Base-by-base conservation (phyloP, 2,113 vertebrate genomes). In the Clarias magur region DNA sequence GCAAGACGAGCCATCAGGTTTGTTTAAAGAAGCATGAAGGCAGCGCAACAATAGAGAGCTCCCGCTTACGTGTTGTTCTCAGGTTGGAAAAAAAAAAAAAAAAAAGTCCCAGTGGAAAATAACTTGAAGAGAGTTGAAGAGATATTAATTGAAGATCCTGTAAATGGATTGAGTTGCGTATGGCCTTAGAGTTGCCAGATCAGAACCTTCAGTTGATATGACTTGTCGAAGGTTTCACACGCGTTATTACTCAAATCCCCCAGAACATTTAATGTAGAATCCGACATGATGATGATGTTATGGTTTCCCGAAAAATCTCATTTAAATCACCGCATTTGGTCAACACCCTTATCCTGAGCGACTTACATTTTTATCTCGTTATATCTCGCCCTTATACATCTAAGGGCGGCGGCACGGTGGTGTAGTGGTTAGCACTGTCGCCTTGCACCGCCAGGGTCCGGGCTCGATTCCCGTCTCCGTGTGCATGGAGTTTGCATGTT, bases 21-120 rank as follows among this genome's bases (percentile, higher is more conserved):
- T 65, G 68, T 83, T 83, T 78, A 86, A 89, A 86, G 82, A 70
- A 85, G 48, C 81, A 86, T 70, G 72, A 83, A 83, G n/a, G 54
- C 54, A 62, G 25, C 3, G 63, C 21, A 75, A 38, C 56, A 30
- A 85, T 65, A 48, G 70, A 67, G 62, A 73, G 34, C 73, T 68
- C 30, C 79, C 12, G 25, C 79, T 11, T 9, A 21, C 53, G 30
- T 57, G 19, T 25, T 16, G 82, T 30, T 34, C 56, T 53, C 59
- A 13, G 19, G 2, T n/a, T 30, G 67, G 42, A 62, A 9, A 86
- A 76, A 30, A 30, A 62, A 62, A 9, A 86, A 76, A 30, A 30
- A 62, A 82, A 72, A 42, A 21, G 9, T 59, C 42, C 3, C 15
- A 68, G 27, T 42, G 84, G 59, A 5, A 30, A 70, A 72, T 48